phyloP scores from a whole-genome alignment of 2,797 vertebrate species.

The Luscinia luscinia region DNA sequence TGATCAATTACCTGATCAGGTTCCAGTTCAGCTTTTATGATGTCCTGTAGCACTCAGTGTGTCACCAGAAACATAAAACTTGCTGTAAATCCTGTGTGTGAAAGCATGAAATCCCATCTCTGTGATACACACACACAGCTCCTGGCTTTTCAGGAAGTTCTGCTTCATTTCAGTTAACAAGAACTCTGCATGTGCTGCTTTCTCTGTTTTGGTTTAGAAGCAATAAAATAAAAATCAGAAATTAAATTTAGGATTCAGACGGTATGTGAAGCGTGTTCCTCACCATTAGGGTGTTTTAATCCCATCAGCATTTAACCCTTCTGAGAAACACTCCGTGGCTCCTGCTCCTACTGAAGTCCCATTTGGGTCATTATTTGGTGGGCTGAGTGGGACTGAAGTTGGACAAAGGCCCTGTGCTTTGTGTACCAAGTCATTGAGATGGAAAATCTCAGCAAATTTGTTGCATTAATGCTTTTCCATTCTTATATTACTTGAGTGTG shows the following conservation, averaged over 20 bases:
- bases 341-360: background rate
- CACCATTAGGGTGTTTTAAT: background rate
- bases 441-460: background rate
- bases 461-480: background rate
- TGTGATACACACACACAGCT: background rate
- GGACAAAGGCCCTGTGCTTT: background rate
- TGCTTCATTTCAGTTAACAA: slow-evolving; percentile 39
- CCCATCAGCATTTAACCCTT: background rate
- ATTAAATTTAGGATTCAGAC: background rate
- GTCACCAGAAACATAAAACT: background rate
- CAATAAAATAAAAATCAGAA: background rate
- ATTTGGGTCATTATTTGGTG: background rate
- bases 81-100: background rate
- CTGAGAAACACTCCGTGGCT: background rate
- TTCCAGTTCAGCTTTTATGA: background rate
- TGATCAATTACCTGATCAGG: slow-evolving; percentile 4
- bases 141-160: slow-evolving; percentile 1
- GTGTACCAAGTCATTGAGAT: background rate
- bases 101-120: slow-evolving; percentile 4
- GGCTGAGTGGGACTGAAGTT: background rate
- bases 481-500: background rate
- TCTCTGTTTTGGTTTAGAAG: background rate
- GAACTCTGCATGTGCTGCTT: background rate
- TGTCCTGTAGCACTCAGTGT: background rate
- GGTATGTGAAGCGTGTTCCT: background rate